Base-by-base conservation (phyloP, 1,140 invertebrate species). In the Drosophila eugracilis region DNA sequence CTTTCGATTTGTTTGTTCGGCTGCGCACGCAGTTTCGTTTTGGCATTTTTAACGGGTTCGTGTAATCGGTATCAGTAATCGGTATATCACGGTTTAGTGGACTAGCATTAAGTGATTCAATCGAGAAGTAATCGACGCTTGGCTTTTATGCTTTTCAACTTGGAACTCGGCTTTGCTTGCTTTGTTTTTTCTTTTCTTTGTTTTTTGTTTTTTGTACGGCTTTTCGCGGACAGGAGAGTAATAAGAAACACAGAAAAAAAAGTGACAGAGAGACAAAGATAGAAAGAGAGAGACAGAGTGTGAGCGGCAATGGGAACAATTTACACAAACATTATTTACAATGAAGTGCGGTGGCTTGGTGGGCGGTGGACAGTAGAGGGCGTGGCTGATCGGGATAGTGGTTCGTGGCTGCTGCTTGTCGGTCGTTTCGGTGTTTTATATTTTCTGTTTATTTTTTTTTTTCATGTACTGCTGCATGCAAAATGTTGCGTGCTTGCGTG, bases 141-240 rank as follows among this genome's bases (percentile, higher is more conserved):
- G 78, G 79, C 79, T 75, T 75, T 78, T 71, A 79, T 84, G 79
- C 80, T 84, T 41, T 75, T 84, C 79, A 84, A 84, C 74, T 53
- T 73, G 55, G 39, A 59, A 65, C 32, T 62, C 28, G 32, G 48
- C 47, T 54, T 72, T 39, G 34, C 36, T 62, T 59, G 32, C 14
- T 12, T 50, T 69, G 44, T 6, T n/a, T 47, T 53, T 47, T 67
- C 9, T 36, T 55, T 52, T n/a, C n/a, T 30, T 30, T 12, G 6
- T 7, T 1, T 32, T 32, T 12, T 30, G 3, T 30, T 32, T 55
- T 32, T 60, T 12, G 19, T n/a, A n/a, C 21, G 55, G 59, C 55
- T 44, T 45, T 55, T 59, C 55, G 55, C 55, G 55, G 55, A 62
- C 30, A 28, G 32, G 58, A 67, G 30, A 57, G 32, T 65, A 50